Evolutionary conservation across 1,140 invertebrate species (phyloP), one percentile per base, ranked within the genome.

Genomic region (Spodoptera frugiperda): DNA sequence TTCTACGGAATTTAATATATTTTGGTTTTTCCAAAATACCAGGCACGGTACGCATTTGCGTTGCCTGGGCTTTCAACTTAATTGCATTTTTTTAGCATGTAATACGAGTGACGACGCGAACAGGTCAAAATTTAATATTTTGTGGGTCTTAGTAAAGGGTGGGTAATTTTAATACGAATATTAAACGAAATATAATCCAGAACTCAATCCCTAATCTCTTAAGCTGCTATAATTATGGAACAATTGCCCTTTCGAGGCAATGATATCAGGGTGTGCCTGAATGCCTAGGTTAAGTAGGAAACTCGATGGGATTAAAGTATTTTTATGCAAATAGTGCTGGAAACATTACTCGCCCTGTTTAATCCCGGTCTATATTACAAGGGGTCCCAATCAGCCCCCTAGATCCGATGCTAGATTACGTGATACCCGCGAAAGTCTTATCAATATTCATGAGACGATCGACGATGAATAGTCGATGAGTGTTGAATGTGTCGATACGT

Each of bases 401-500:
- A 74, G 79, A 80, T 79, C 70, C 80, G 76, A 77, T 73, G 75
- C 76, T 80, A 80, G 80, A 87, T 91, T 89, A 88, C 84, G 84
- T 84, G 85, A 86, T 77, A 78, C 70, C 79, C 84, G 85, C 84
- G 85, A 89, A 87, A 89, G 84, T 87, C 72, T 55, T 78, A 88
- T 91, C 83, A 90, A 91, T 91, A 91, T 91, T 87, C 85, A 91
- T 91, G 83, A 86, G 79, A 15, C 74, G 76, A 81, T 61, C 76
- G 77, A 67, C 82, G 80, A 89, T 89, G 87, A 89, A 89, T 89
- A 87, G 84, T 82, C 85, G 81, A 87, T 84, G 85, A 88, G 81
- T 78, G 75, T 80, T 78, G 81, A 61, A 78, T 75, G 78, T 82
- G 82, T 79, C 82, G 80, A 81, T 83, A 84, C 73, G 75, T 81